Evolutionary conservation across 2,113 vertebrate species (phyloP).

Genomic region (Typhlomys cinereus): DNA sequence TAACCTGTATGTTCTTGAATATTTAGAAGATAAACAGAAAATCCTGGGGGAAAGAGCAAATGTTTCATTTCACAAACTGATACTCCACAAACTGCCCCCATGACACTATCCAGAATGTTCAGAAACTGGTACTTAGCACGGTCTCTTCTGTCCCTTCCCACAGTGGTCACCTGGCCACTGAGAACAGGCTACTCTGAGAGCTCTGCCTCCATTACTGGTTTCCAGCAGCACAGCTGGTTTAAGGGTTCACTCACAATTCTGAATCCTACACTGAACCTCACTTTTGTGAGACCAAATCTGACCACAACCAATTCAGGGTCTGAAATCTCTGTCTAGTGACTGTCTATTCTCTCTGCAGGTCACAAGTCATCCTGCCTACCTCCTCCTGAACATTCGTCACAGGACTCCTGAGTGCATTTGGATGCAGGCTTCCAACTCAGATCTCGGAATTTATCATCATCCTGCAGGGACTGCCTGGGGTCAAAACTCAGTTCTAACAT

Average conservation of each 20-base stretch:
- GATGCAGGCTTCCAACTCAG: neutral
- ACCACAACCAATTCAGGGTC: neutral
- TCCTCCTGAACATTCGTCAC: neutral
- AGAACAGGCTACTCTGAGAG: neutral
- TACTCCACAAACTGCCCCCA: neutral
- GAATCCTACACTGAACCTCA: neutral
- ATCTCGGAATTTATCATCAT: neutral
- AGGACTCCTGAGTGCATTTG: neutral
- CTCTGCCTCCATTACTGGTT: neutral
- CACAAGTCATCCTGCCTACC: neutral
- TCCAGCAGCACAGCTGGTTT: neutral
- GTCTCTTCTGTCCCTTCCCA: neutral
- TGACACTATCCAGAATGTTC: neutral
- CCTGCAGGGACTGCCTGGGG: neutral
- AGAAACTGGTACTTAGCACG: neutral
- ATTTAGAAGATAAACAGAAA: neutral
- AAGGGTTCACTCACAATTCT: neutral
- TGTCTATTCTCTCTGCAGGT: neutral
- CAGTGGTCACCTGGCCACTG: neutral
- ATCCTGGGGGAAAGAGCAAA: neutral
- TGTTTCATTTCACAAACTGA: too few species aligned
- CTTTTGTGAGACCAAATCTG: neutral
- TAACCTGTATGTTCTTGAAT: neutral
- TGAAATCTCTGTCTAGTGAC: conserved; percentile 8
- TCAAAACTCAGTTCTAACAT: neutral